Conservation (phyloP, 1,140 invertebrate species). For the Cydia strobilella region DNA sequence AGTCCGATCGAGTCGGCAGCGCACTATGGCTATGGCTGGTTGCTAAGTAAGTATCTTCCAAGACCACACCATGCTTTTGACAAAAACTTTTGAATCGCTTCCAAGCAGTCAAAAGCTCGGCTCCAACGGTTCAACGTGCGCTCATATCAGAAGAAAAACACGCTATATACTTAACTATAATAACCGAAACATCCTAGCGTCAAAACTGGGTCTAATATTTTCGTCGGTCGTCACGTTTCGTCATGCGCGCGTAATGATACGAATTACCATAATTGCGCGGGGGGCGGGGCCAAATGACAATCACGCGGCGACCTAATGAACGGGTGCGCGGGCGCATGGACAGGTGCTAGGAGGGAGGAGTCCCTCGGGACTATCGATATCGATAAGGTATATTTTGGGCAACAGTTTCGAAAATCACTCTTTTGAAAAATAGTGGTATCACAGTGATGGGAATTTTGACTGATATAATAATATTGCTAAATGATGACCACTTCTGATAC, state of each 20-base stretch:
- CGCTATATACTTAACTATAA: conserved; percentile 17
- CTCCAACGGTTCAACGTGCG: not conserved
- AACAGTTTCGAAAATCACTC: no score
- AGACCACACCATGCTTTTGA: not conserved
- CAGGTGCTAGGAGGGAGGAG: conserved; percentile 40
- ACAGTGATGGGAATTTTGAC: no score
- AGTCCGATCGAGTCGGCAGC: no score
- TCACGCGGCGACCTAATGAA: conserved; percentile 68
- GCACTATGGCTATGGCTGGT: no score
- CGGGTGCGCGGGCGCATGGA: conserved; percentile 55
- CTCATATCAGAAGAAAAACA: conserved; percentile 2
- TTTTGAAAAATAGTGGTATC: no score
- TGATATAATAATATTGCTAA: no score
- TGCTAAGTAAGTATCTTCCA: no score
- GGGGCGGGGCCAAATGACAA: conserved; percentile 72
- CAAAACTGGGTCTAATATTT: conserved; percentile 15
- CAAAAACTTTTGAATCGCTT: not conserved
- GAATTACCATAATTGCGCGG: conserved; percentile 68
- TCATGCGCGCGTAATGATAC: conserved; percentile 58
- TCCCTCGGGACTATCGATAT: conserved; percentile 35
- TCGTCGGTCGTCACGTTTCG: conserved; percentile 24
- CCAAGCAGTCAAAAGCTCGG: not conserved
- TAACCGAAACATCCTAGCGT: conserved; percentile 8
- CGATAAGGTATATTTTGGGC: conserved; percentile 20
- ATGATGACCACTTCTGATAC: no score